A percentile compares a stretch with the other conserved stretches of the same genome.
Evolutionary conservation across 2,797 vertebrate species (phyloP).

Genomic region (Etheostoma perlongum): DNA sequence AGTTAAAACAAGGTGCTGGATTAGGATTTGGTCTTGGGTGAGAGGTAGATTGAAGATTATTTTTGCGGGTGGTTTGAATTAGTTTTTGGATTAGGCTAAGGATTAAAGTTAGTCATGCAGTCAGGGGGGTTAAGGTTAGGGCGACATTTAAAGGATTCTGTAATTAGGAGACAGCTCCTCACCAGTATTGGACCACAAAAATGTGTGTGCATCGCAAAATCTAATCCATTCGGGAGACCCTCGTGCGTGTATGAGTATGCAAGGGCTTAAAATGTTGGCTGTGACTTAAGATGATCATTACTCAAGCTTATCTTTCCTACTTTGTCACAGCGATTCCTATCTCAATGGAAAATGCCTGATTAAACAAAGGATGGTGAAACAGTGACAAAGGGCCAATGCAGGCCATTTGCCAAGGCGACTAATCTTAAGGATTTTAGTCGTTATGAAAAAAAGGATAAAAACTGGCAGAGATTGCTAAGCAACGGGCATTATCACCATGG

Average conservation of each 20-base stretch:
- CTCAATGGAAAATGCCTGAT: slow-evolving; percentile 63
- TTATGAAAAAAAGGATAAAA: slow-evolving; percentile 33
- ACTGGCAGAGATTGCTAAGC: slow-evolving; percentile 58
- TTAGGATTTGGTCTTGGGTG: slow-evolving; percentile 7
- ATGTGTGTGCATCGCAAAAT: slow-evolving; percentile 8
- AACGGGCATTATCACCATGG: slow-evolving; percentile 57
- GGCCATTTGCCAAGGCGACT: slow-evolving; percentile 63
- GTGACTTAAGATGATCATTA: slow-evolving; percentile 66
- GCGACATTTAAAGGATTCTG: slow-evolving; percentile 13
- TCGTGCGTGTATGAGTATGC: slow-evolving; percentile 20
- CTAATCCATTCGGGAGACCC: slow-evolving; percentile 29
- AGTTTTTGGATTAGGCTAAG: slow-evolving; percentile 26
- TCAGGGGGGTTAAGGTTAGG: slow-evolving; percentile 22
- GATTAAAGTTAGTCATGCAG: slow-evolving; percentile 38
- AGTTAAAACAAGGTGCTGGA: slow-evolving; percentile 1
- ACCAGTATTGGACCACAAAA: slow-evolving; percentile 2
- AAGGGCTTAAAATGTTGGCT: slow-evolving; percentile 56
- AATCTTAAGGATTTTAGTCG: slow-evolving; percentile 67
- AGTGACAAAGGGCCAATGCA: slow-evolving; percentile 62
- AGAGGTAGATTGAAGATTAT: slow-evolving; percentile 38
- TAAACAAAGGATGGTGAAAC: slow-evolving; percentile 69
- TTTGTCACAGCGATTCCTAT: slow-evolving; percentile 68
- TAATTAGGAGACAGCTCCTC: slow-evolving; percentile 2
- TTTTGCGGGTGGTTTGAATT: slow-evolving; percentile 31
- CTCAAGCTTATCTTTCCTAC: slow-evolving; percentile 61